Percentiles rank a stretch among this genome's conserved stretches.
phyloP scores from a whole-genome alignment of 64 coral and sea anemone genomes.

The Porites australiensis region DNA sequence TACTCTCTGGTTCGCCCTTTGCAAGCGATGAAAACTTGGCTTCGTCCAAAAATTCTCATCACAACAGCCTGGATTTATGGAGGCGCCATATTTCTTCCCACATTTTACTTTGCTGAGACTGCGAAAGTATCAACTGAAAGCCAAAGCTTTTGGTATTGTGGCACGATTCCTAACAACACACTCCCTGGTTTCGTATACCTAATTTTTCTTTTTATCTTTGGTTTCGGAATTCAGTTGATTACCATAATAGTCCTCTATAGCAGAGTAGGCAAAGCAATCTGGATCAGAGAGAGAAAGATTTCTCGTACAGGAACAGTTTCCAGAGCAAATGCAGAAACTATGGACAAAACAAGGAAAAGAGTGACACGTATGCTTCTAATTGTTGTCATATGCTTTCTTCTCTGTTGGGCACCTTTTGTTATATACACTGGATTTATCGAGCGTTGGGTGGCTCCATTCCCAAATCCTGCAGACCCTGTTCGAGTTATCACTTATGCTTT shows the following conservation, averaged over 20 bases:
- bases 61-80: slow-evolving; percentile 75
- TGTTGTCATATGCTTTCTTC: slow-evolving; percentile 73
- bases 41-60: slow-evolving; percentile 65
- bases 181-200: slow-evolving; percentile 44
- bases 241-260: slow-evolving; percentile 80
- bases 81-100: slow-evolving; percentile 66
- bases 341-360: slow-evolving; percentile 81
- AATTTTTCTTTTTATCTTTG: slow-evolving; percentile 69
- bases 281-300: slow-evolving; percentile 71
- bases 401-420: slow-evolving; percentile 89
- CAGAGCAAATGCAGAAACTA: slow-evolving; percentile 6
- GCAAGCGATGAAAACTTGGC: slow-evolving; percentile 41
- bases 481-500: slow-evolving; percentile 75
- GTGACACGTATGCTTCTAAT: slow-evolving; percentile 76
- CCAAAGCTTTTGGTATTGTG: slow-evolving; percentile 77
- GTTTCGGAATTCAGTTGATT: slow-evolving; percentile 68
- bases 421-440: slow-evolving; percentile 87
- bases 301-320: slow-evolving; percentile 40
- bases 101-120: slow-evolving; percentile 71
- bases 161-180: slow-evolving; percentile 72
- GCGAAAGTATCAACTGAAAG: slow-evolving; percentile 21
- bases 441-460: slow-evolving; percentile 53
- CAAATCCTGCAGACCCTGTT: slow-evolving; percentile 71
- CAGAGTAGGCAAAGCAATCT: slow-evolving; percentile 70
- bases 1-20: slow-evolving; percentile 81